These are phyloP conservation scores for Amphiprion percula DNA, from an alignment of 2,113 vertebrate species.

Conservation along the genomic window DNA sequence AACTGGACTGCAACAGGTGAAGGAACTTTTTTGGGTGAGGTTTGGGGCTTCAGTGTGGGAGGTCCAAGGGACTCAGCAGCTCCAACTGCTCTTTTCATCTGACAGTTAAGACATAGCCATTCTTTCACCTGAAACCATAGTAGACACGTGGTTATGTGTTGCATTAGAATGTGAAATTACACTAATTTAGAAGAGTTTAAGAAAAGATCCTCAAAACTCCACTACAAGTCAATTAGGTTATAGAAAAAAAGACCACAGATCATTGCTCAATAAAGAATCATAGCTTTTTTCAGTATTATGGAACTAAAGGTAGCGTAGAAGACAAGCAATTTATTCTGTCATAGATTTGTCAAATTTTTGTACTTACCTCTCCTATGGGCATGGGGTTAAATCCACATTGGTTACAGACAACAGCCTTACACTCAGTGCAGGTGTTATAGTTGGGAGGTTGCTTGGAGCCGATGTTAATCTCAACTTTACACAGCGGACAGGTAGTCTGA, in stretches of 20 bases:
- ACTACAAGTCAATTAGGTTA: background rate
- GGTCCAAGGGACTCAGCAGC: slow-evolving; percentile 81
- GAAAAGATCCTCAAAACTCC: background rate
- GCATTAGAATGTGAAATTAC: background rate
- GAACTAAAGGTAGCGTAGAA: background rate
- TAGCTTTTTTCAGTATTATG: background rate
- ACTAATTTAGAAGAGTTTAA: background rate
- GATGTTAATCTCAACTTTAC: slow-evolving; percentile 90
- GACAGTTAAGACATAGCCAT: slow-evolving; percentile 97
- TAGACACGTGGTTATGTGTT: background rate
- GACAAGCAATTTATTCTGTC: background rate
- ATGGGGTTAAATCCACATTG: slow-evolving; percentile 86
- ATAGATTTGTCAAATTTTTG: background rate
- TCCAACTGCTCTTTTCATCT: slow-evolving; percentile 91
- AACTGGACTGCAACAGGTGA: slow-evolving; percentile 27
- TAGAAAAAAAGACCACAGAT: background rate
- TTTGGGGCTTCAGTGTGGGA: slow-evolving; percentile 73
- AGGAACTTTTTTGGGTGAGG: slow-evolving; percentile 73
- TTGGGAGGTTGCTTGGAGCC: slow-evolving; percentile 87
- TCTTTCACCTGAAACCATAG: slow-evolving; percentile 85
- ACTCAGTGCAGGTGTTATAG: slow-evolving; percentile 93
- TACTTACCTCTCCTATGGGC: slow-evolving; percentile 69
- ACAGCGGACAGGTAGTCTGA: slow-evolving; percentile 88
- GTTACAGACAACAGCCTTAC: slow-evolving; percentile 92
- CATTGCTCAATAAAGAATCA: background rate